Conservation (phyloP, 2,113 vertebrate genomes). For the Eidolon helvum region DNA sequence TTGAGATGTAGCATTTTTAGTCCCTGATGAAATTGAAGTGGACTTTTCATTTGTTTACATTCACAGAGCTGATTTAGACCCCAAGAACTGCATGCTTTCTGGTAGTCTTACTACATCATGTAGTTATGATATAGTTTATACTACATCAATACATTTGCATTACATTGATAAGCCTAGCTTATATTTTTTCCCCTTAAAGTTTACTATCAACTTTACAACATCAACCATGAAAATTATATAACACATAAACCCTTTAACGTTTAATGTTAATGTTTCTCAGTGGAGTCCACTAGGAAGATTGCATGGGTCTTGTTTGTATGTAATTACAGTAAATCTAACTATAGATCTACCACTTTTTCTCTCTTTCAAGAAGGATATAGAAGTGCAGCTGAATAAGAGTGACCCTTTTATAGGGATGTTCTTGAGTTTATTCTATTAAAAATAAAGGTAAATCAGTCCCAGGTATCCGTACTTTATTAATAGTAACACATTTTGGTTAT, state of each 20-base stretch:
- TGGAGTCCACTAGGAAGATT: neutral
- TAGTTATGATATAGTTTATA: neutral
- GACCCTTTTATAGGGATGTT: neutral
- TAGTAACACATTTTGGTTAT: neutral
- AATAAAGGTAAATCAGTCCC: neutral
- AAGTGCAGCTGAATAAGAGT: neutral
- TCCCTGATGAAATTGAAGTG: neutral
- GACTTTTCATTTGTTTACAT: slow-evolving; percentile 9
- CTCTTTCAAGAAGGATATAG: neutral
- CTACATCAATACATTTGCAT: neutral
- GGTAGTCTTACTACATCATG: neutral
- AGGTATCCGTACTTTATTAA: neutral
- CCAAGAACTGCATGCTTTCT: neutral
- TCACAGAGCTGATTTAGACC: neutral
- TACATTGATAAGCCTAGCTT: neutral
- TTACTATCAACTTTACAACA: neutral
- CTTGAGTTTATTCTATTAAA: slow-evolving; percentile 27
- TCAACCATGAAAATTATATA: neutral
- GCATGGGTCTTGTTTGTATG: neutral
- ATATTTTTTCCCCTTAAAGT: slow-evolving; percentile 8
- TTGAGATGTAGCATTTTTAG: neutral
- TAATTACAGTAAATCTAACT: neutral
- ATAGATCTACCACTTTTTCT: neutral
- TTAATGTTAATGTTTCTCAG: neutral
- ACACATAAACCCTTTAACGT: neutral